Evolutionary conservation across 2,113 vertebrate genomes (phyloP), one percentile per base, ranked within the genome.

Genomic region (Pristiophorus japonicus): DNA sequence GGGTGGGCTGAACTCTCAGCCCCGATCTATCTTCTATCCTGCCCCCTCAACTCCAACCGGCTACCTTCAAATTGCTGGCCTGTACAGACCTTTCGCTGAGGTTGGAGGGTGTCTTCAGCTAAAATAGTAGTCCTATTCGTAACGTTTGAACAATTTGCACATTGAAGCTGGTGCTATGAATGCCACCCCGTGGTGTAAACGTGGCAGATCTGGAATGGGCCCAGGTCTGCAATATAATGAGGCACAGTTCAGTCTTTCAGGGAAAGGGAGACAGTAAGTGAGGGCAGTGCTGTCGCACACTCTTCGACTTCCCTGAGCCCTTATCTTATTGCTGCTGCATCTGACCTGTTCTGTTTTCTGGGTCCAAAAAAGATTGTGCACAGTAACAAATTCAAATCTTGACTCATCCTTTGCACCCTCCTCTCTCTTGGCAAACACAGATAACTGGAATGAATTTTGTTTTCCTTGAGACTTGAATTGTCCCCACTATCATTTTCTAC

Each of bases 401-500:
- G n/a, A n/a, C n/a, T n/a, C n/a, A n/a, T n/a, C n/a, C 34, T 38
- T 51, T 4, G 4, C 51, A 51, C 16, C 63, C 55, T 92, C 3
- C 5, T 63, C 4, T 91, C 88, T 92, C 62, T 92, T 65, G n/a
- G 20, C 34, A 38, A 92, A 73, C n/a, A 45, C 11, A 67, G 42
- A 67, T 94, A 94, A 94, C 93, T 94, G 93, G 93, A 94, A 94
- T 70, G 42, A 70, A 70, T 94, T 73, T 94, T 94, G 93, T 70
- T 47, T 94, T 94, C 24, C 11, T 42, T 47, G 42, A 67, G 42
- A 67, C 93, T 94, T 51, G 93, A 94, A 94, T 70, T 70, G 14
- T 45, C 27, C 66, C 66, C 93, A 51, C 45, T 45, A 42, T 47
- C 24, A 34, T 34, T 94, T 51, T 51, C 87, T 73, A 47, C 30